These are phyloP conservation scores for Eleutherodactylus coqui DNA, from an alignment of 2,797 vertebrate genomes.

Conservation along the genomic window DNA sequence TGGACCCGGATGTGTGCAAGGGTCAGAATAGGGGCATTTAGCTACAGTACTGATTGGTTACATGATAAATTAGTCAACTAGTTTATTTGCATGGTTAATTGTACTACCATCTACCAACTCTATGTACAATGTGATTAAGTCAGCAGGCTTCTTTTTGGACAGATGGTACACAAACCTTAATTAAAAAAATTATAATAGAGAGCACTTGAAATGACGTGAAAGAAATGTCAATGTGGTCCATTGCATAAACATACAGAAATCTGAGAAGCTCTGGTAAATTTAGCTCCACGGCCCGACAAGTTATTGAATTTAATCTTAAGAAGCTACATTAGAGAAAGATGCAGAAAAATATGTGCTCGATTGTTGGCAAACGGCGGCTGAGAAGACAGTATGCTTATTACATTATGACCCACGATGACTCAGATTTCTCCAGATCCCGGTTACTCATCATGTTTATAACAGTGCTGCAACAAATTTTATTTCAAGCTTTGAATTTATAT, in stretches of 20 bases:
- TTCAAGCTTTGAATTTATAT: neutral
- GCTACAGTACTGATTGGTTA: neutral
- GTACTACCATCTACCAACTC: neutral
- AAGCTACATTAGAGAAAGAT: neutral
- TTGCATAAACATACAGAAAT: neutral
- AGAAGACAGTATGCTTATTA: constrained; percentile 8
- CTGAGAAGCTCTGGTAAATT: neutral
- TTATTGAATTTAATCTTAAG: constrained; percentile 13
- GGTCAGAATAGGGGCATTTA: neutral
- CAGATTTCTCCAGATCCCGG: constrained; percentile 1
- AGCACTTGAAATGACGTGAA: neutral
- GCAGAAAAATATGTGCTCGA: neutral
- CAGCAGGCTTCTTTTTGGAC: neutral
- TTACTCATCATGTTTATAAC: constrained; percentile 8
- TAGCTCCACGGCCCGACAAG: neutral
- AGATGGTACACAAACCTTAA: neutral
- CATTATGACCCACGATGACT: constrained; percentile 25
- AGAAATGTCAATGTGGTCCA: neutral
- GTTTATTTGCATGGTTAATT: neutral
- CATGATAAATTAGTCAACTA: neutral
- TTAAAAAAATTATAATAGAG: neutral
- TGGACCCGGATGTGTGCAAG: neutral
- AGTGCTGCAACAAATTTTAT: neutral
- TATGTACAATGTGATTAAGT: neutral
- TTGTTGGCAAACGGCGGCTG: neutral